phyloP scores from a whole-genome alignment of 2,113 vertebrate genomes.

The Pseudopodoces humilis region DNA sequence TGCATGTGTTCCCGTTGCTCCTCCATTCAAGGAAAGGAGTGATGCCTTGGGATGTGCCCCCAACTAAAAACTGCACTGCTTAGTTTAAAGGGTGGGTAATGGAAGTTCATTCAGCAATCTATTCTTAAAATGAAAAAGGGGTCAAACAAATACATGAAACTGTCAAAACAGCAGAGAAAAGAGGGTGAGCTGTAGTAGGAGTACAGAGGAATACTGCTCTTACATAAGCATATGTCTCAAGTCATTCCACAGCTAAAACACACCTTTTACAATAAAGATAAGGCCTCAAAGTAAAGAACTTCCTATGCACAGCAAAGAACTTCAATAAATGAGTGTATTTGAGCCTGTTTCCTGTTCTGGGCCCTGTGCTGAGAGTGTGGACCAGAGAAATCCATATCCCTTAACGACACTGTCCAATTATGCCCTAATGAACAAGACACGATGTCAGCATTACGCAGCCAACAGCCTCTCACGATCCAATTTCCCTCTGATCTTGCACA shows the following conservation, averaged over 20 bases:
- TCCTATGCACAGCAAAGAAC: not conserved
- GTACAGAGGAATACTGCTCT: not conserved
- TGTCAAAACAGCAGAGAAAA: not conserved
- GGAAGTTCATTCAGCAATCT: not conserved
- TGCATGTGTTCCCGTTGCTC: not conserved
- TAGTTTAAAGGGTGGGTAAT: not conserved
- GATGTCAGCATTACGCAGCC: not conserved
- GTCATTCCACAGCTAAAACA: accelerated
- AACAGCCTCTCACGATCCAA: not conserved
- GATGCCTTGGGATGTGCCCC: not conserved
- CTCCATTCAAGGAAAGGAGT: not conserved
- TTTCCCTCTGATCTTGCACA: not conserved
- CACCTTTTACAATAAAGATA: not conserved
- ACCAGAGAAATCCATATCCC: not conserved
- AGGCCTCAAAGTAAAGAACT: not conserved
- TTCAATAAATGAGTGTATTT: not conserved
- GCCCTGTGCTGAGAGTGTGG: not conserved
- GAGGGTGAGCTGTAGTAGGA: not conserved
- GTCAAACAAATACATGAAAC: not conserved
- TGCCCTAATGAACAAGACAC: not conserved
- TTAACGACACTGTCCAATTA: not conserved
- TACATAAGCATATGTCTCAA: not conserved
- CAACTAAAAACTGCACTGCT: not conserved
- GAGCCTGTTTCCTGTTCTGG: not conserved
- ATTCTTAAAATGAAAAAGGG: not conserved